Conservation (phyloP, 2,113 vertebrate species). For the Chrysemys picta region DNA sequence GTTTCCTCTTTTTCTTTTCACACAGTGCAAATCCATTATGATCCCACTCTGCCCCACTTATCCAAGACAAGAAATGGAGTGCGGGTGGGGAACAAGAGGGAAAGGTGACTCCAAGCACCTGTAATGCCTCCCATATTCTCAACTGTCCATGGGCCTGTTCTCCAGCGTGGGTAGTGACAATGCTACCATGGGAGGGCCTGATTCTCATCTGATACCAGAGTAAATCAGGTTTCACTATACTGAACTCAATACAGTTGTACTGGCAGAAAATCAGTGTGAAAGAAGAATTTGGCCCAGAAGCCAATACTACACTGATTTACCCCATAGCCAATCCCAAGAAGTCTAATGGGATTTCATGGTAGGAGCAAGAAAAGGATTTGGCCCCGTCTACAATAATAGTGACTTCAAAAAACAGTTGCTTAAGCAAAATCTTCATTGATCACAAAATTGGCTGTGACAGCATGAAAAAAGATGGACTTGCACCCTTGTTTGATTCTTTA, state of each 20-base stretch:
- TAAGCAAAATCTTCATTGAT: background rate
- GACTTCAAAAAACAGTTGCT: background rate
- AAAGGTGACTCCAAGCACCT: background rate
- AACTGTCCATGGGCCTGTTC: background rate
- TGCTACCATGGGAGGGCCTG: background rate
- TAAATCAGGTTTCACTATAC: background rate
- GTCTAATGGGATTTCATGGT: background rate
- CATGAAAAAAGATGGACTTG: background rate
- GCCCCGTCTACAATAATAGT: background rate
- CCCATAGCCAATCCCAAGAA: background rate
- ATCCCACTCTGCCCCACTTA: background rate
- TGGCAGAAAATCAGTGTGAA: background rate
- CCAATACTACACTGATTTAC: background rate
- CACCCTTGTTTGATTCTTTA: background rate
- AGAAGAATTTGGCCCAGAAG: background rate
- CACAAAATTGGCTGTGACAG: background rate
- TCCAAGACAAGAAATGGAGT: background rate
- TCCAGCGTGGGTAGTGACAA: background rate
- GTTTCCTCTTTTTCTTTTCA: conserved; percentile 13
- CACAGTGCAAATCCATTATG: background rate
- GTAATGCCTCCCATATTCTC: background rate
- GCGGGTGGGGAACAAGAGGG: background rate
- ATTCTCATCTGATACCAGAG: background rate
- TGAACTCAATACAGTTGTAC: background rate
- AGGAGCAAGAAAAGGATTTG: background rate